Evolutionary conservation across 2,113 vertebrate genomes (phyloP).

Genomic region (Gymnogyps californianus): DNA sequence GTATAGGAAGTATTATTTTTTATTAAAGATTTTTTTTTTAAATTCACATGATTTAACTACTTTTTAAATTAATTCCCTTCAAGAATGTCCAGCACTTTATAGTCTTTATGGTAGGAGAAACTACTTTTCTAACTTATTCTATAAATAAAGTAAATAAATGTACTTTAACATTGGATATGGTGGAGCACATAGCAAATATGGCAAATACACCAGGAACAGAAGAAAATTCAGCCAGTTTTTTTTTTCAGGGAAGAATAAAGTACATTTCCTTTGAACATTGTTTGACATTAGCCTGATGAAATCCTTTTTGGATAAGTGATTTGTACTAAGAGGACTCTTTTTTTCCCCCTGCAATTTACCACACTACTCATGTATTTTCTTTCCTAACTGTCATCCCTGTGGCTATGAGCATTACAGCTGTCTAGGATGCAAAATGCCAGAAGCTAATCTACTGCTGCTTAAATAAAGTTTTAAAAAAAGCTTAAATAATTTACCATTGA

Average conservation of each 20-base stretch:
- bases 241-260: neutral
- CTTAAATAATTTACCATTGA: neutral
- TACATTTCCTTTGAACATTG: neutral
- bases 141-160: neutral
- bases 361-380: neutral
- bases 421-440: neutral
- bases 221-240: neutral
- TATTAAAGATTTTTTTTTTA: neutral
- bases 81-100: neutral
- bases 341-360: neutral
- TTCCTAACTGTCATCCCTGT: neutral
- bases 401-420: neutral
- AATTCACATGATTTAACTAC: neutral
- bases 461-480: constrained; percentile 19
- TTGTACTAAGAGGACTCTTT: neutral
- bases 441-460: neutral
- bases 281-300: neutral
- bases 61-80: neutral
- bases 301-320: neutral
- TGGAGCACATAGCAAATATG: neutral
- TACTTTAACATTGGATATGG: neutral
- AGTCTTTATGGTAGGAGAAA: neutral
- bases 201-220: neutral
- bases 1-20: neutral
- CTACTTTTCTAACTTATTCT: neutral